phyloP scores from a whole-genome alignment of 2,888 invertebrate genomes.

The Hirtodrosophila alboralis region DNA sequence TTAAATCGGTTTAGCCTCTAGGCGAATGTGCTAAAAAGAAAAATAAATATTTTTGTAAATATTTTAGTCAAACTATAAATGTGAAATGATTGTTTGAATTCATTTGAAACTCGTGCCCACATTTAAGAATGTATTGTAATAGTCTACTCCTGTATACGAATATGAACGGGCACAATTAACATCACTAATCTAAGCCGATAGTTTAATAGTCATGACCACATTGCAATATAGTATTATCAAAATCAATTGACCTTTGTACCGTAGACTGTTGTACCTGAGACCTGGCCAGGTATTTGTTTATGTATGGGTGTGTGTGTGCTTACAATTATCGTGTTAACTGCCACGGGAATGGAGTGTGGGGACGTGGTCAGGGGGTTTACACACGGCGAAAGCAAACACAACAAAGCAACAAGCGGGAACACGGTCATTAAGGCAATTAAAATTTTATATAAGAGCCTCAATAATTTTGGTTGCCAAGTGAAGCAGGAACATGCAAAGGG shows the following conservation, averaged over 20 bases:
- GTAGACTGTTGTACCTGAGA: slow-evolving; percentile 1
- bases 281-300: not conserved
- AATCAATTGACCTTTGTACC: slow-evolving; percentile 32
- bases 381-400: slow-evolving; percentile 10
- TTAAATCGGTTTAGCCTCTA: slow-evolving; percentile 15
- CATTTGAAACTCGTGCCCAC: not conserved
- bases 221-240: slow-evolving; percentile 2
- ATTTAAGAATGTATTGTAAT: not conserved
- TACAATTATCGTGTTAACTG: slow-evolving; percentile 2
- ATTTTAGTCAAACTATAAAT: slow-evolving; percentile 9
- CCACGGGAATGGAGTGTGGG: not conserved
- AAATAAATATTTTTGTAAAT: not conserved
- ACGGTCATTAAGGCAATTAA: slow-evolving; percentile 30
- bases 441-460: slow-evolving; percentile 48
- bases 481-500: not conserved
- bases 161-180: not conserved
- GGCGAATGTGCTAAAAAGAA: slow-evolving; percentile 22
- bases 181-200: slow-evolving; percentile 10
- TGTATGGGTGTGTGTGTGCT: not conserved
- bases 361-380: too few relatives aligned
- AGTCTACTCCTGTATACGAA: too few relatives aligned
- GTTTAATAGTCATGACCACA: slow-evolving; percentile 21
- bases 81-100: slow-evolving; percentile 5
- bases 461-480: slow-evolving; percentile 17
- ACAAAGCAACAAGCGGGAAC: slow-evolving; percentile 25